phyloP scores from a whole-genome alignment of 2,888 invertebrate genomes.

The Argyra leucocephala region DNA sequence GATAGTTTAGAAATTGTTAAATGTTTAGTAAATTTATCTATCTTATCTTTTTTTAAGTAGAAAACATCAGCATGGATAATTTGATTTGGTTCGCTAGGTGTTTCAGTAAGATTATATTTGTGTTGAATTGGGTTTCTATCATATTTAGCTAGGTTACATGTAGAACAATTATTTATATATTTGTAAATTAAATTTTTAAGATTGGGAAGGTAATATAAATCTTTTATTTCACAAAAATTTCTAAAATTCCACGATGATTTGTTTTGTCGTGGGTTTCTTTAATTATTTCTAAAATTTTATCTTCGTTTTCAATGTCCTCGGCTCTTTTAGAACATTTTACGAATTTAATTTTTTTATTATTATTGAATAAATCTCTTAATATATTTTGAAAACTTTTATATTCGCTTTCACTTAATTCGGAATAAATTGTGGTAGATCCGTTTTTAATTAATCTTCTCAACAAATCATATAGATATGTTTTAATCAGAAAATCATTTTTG shows the following conservation, averaged over 20 bases:
- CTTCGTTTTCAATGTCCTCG: background rate
- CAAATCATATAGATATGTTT: no score
- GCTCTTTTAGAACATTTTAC: no score
- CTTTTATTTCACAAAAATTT: background rate
- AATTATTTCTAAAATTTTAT: background rate
- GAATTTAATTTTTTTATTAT: no score
- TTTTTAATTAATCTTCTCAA: no score
- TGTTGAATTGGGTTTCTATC: background rate
- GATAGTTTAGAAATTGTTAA: background rate
- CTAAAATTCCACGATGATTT: background rate
- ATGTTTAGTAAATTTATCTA: constrained; percentile 2
- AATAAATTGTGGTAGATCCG: no score
- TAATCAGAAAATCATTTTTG: no score
- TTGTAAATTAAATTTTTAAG: background rate
- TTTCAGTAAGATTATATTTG: background rate
- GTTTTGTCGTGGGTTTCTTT: background rate
- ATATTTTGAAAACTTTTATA: no score
- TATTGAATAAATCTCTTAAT: no score
- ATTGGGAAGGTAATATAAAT: background rate
- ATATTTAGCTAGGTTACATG: background rate
- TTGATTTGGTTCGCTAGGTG: background rate
- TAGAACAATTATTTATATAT: background rate
- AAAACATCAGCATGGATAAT: background rate
- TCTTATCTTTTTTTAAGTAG: background rate
- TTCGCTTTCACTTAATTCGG: no score